These are phyloP conservation scores for Simalia tracyae DNA, from an alignment of 2,797 vertebrate genomes.

Conservation along the genomic window DNA sequence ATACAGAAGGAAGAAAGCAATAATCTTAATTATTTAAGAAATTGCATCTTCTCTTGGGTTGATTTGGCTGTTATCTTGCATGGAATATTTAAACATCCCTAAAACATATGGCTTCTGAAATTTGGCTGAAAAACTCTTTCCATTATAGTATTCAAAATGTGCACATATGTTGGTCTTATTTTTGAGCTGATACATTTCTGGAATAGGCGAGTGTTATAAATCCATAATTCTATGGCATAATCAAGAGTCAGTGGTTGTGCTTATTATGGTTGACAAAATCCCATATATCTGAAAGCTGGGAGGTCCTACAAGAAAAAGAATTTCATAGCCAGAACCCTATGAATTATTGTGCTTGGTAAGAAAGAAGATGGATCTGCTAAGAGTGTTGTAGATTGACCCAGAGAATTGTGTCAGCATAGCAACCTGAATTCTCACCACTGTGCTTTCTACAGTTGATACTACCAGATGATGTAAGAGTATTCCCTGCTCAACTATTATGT, in stretches of 20 bases:
- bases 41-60: constrained; percentile 1
- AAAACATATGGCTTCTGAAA: not conserved
- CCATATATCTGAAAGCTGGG: not conserved
- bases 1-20: constrained; percentile 2
- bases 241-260: not conserved
- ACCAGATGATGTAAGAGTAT: not conserved
- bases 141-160: not conserved
- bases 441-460: not conserved
- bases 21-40: constrained; percentile 30
- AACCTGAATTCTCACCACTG: not conserved
- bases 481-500: not conserved
- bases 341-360: not conserved
- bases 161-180: not conserved
- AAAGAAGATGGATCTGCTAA: not conserved
- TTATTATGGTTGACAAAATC: not conserved
- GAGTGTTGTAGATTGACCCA: not conserved
- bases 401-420: not conserved
- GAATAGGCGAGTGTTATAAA: not conserved
- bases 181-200: not conserved
- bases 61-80: constrained; percentile 23
- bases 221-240: not conserved
- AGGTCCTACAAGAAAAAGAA: not conserved
- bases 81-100: not conserved
- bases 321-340: not conserved
- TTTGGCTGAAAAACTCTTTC: not conserved